Base-by-base conservation (phyloP, 2,113 vertebrate genomes). In the Oxyura jamaicensis region DNA sequence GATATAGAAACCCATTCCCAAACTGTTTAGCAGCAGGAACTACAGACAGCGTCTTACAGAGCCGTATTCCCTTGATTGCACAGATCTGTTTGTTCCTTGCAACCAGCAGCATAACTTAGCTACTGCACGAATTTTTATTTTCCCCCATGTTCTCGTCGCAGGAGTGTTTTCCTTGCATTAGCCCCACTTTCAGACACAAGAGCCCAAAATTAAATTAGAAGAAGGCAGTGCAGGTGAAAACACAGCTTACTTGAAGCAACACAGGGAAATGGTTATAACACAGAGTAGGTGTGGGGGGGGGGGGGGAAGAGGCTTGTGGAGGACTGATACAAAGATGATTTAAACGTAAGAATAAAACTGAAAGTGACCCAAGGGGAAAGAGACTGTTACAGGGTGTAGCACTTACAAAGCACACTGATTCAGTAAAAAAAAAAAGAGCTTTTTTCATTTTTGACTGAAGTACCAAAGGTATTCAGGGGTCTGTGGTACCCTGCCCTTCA, bases 21-120 rank as follows among this genome's bases (percentile, higher is more conserved):
- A 72, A 87, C 79, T 89, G 83, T 91, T 94, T 36, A 86, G 80
- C 86, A 91, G 80, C 66, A 87, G 93, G 92, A 96, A 95, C 46
- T 39, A 60, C 23, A 53, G 62, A 20, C 50, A 46, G 66, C 5
- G 0, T 73, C 80, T 83, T 41, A 44, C 52, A 93, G 84, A 91
- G 53, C 69, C 80, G 71, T 41, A 39, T 73, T 93, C 60, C 63
- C 74, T 83, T 69, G 67, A 25, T 19, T 86, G 53, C 50, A 84
- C 0, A 1, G 62, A 75, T 78, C 77, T 67, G 46, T 83, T 79
- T 83, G 72, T 71, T 86, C 79, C 46, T 74, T 88, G 65, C 66
- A 68, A 65, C 42, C 60, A 73, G 87, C 83, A 94, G 74, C 44
- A 21, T 58, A 79, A 59, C 36, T 72, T 82, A 62, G 1, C 31